phyloP scores from a whole-genome alignment of 1,140 invertebrate species.

The Aphis craccivora region DNA sequence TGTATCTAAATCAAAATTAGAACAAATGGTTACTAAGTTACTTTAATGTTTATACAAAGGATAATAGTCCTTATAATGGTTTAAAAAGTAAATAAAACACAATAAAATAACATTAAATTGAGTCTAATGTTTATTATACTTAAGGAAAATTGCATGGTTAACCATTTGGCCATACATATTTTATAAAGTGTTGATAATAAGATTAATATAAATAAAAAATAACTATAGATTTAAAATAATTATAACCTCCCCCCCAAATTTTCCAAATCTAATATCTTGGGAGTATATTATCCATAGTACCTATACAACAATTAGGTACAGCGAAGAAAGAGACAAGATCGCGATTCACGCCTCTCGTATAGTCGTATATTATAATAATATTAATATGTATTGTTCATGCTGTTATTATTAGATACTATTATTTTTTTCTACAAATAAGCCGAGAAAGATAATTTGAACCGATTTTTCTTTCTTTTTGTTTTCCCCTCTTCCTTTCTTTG shows the following conservation, averaged over 20 bases:
- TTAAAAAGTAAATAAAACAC: not conserved
- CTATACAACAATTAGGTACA: not conserved
- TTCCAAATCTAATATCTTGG: not conserved
- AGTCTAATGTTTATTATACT: not conserved
- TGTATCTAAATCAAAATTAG: not conserved
- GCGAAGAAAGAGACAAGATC: conserved; percentile 37
- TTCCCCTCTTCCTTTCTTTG: conserved; percentile 38
- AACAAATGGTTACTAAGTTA: not conserved
- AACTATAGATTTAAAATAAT: not conserved
- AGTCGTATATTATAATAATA: not conserved
- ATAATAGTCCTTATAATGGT: too few species aligned
- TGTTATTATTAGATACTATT: conserved; percentile 2
- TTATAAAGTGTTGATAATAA: not conserved
- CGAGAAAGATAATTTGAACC: conserved; percentile 11
- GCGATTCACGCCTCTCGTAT: not conserved
- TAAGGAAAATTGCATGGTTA: too few species aligned
- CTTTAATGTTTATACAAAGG: not conserved
- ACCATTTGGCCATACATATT: not conserved
- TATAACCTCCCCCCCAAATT: not conserved
- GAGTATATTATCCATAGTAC: not conserved
- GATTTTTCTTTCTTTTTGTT: conserved; percentile 49
- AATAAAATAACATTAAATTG: not conserved
- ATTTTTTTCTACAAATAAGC: not conserved
- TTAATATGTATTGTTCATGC: conserved; percentile 30
- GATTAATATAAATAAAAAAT: not conserved